These are phyloP conservation scores for Lophius piscatorius DNA, from an alignment of 2,113 vertebrate genomes.

Conservation along the genomic window DNA sequence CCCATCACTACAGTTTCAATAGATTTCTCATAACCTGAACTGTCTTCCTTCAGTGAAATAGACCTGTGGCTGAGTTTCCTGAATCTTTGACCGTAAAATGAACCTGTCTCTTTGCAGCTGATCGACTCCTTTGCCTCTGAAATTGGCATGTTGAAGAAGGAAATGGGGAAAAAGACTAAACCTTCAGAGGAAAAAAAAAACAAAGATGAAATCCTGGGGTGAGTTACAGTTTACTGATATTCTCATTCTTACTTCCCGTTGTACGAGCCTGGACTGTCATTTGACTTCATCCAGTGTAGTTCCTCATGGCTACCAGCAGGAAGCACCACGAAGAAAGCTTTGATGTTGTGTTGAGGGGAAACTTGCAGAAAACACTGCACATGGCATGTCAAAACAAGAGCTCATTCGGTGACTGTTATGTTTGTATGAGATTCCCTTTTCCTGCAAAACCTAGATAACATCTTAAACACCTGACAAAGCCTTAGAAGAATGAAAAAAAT, in stretches of 20 bases:
- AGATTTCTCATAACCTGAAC: too few species aligned
- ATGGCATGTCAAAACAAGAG: too few species aligned
- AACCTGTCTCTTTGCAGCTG: constrained; percentile 84
- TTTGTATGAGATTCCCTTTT: too few species aligned
- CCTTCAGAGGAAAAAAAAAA: constrained; percentile 71
- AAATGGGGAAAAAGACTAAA: constrained; percentile 87
- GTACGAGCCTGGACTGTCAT: too few species aligned
- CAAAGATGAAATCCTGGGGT: constrained; percentile 65
- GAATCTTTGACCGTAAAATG: not conserved
- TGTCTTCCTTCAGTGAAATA: too few species aligned
- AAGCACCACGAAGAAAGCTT: not conserved
- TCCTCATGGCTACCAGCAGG: constrained; percentile 17
- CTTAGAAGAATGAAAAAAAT: too few species aligned
- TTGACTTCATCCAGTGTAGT: not conserved
- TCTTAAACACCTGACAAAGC: not conserved
- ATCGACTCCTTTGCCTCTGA: constrained; percentile 93
- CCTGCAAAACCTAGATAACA: not conserved
- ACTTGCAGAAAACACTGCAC: not conserved
- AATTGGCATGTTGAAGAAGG: constrained; percentile 92
- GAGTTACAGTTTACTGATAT: too few species aligned
- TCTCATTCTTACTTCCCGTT: too few species aligned
- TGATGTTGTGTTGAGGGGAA: not conserved
- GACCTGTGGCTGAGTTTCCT: too few species aligned
- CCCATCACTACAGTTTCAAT: too few species aligned
- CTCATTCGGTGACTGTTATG: too few species aligned